phyloP scores from a whole-genome alignment of 2,888 invertebrate genomes.

The Rhogogaster chlorosoma region DNA sequence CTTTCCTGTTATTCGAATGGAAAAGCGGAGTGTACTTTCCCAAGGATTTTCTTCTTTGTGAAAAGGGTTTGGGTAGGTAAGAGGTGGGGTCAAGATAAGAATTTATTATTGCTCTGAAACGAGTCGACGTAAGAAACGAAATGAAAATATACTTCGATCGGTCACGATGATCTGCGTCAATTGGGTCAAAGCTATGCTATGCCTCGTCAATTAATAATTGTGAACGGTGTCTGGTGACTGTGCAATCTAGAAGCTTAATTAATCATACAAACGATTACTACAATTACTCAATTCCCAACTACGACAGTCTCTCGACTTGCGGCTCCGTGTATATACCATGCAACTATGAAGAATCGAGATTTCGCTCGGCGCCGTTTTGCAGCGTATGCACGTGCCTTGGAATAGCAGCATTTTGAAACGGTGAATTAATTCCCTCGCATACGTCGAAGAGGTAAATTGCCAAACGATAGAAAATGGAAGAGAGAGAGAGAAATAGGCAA shows the following conservation, averaged over 20 bases:
- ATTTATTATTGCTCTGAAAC: too few relatives aligned
- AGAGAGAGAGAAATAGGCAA: neutral
- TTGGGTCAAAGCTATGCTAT: slow-evolving; percentile 11
- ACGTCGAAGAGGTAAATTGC: too few relatives aligned
- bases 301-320: neutral
- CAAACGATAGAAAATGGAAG: neutral
- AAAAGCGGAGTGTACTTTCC: too few relatives aligned
- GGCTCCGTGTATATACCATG: neutral
- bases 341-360: neutral
- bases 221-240: neutral
- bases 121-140: too few relatives aligned
- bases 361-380: neutral
- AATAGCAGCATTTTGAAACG: too few relatives aligned
- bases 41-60: too few relatives aligned
- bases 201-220: slow-evolving; percentile 7
- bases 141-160: neutral
- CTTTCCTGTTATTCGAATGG: too few relatives aligned
- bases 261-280: neutral
- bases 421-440: too few relatives aligned
- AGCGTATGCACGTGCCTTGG: too few relatives aligned
- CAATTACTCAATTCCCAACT: slow-evolving; percentile 2
- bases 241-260: slow-evolving; percentile 15
- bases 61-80: too few relatives aligned
- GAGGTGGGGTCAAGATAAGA: too few relatives aligned
- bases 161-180: slow-evolving; percentile 15